Base-by-base conservation (phyloP, 2,113 vertebrate genomes). In the Seriola quinqueradiata region DNA sequence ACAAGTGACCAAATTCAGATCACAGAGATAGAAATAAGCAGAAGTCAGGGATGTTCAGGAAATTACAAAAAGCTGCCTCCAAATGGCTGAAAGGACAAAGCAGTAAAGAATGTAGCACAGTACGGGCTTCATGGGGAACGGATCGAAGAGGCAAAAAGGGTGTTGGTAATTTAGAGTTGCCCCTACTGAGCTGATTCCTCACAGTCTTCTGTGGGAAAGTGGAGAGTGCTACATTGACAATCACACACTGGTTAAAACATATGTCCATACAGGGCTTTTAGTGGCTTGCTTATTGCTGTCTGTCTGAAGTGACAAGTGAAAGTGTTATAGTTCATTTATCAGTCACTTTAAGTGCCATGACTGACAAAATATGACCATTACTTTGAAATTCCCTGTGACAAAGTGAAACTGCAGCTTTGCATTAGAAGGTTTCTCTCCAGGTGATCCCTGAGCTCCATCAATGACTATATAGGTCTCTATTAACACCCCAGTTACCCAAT, bases 281-380 rank as follows among this genome's bases (percentile, higher is more conserved):
- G 69, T 64, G 72, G 38, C 21, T 42, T 60, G 54, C 61, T 46
- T 16, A 21, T 58, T 73, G 42, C 61, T 69, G 4, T 64, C 48
- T 70, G 25, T 77, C 44, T 77, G 55, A 70, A 11, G 9, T 28
- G 42, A 60, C 42, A 73, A 55, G 12, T 32, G 16, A n/a, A 67
- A 61, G 4, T 42, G 38, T 46, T 64, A 59, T 21, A 50, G 46
- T 57, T 38, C 11, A 59, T 63, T 66, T 46, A 42, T 12, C 10
- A 65, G 74, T 52, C 40, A 76, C 50, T 79, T 50, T 40, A 76
- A 66, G 25, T 23, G 44, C 16, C 12, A 16, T 38, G 6, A 21
- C 38, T 64, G 64, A 82, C 40, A 77, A 81, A 67, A 77, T 70
- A 70, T 61, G 11, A 38, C 4, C 25, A 58, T 50, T 70, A 61